Evolutionary conservation across 2,888 invertebrate species (phyloP).

Genomic region (Zhuqinia jingwanae): DNA sequence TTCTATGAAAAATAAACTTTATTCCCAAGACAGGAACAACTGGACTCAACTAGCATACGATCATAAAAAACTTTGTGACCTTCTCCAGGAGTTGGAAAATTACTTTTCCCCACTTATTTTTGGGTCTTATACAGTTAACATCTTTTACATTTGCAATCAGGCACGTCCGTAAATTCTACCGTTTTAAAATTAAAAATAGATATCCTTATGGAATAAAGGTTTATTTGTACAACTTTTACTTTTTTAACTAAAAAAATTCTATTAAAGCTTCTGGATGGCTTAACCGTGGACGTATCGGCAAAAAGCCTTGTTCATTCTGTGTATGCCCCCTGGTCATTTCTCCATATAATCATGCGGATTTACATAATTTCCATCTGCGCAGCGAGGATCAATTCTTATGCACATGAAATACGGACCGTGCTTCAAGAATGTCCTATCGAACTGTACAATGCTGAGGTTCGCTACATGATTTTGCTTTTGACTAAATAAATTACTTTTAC

Average conservation of each 20-base stretch:
- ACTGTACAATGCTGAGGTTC: constrained; percentile 62
- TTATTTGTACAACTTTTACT: background rate
- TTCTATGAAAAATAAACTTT: background rate
- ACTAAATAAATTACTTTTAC: no score
- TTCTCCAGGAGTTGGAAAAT: constrained; percentile 54
- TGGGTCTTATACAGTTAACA: constrained; percentile 67
- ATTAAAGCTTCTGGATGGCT: constrained; percentile 40
- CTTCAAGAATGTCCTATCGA: constrained; percentile 70
- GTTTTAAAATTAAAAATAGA: background rate
- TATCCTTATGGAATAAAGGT: background rate
- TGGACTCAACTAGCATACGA: constrained; percentile 74
- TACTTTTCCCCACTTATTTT: constrained; percentile 71
- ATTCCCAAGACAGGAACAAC: constrained; percentile 56
- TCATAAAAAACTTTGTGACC: constrained; percentile 62
- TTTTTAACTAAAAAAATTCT: no score
- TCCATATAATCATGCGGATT: constrained; percentile 65
- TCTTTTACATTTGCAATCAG: constrained; percentile 72
- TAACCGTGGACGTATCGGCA: constrained; percentile 31
- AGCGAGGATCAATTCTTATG: constrained; percentile 60
- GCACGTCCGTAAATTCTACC: constrained; percentile 33
- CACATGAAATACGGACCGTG: constrained; percentile 56
- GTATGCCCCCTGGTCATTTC: constrained; percentile 70
- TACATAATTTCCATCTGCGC: constrained; percentile 61
- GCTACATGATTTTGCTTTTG: background rate
- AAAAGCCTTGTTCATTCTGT: constrained; percentile 57